Base-by-base conservation (phyloP, 2,888 invertebrate genomes). In the Ormia ochracea region DNA sequence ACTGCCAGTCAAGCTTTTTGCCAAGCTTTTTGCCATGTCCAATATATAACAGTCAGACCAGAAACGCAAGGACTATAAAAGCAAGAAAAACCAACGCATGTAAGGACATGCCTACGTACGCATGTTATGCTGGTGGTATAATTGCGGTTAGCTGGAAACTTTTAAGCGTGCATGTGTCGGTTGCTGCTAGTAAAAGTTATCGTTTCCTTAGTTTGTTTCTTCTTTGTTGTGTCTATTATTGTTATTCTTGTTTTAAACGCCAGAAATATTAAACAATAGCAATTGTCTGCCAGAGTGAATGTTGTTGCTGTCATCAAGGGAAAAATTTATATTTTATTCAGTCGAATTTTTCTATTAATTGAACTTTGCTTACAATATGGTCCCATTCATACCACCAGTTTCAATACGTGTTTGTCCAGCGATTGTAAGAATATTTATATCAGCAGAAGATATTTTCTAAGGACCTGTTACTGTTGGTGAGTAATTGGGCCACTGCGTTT, bases 291-390 rank as follows among this genome's bases (percentile, higher is more conserved):
- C 54, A 66, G 70, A 75, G 78, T 82, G 78, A 68, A 54, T 66
- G 78, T 76, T 73, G 74, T 69, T 68, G 80, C 77, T 78, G 65
- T 78, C 81, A 81, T 61, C 81, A 63, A 45, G 82, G 82, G 78
- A 80, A 81, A 73, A 78, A 78, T 82, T 70, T 79, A 77, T 82
- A 74, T 82, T 82, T 82, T 75, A 81, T 77, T 82, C 75, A 77
- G 76, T 74, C 73, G 80, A 63, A 77, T 82, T 82, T 28, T 75
- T 69, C 81, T 83, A 81, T 81, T 83, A 82, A 82, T 59, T 78
- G 58, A 69, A 74, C 36, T 65, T 66, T 31, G 61, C 45, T 65
- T 38, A 69, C 63, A 69, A 36, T 17, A 23, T 43, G 33, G 31
- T 66, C 14, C 19, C 54, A 74, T 48, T 19, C 66, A 61, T 21